Percentiles rank a stretch among this genome's conserved stretches.
phyloP scores from a whole-genome alignment of 2,113 vertebrate species.

The Rissa tridactyla region DNA sequence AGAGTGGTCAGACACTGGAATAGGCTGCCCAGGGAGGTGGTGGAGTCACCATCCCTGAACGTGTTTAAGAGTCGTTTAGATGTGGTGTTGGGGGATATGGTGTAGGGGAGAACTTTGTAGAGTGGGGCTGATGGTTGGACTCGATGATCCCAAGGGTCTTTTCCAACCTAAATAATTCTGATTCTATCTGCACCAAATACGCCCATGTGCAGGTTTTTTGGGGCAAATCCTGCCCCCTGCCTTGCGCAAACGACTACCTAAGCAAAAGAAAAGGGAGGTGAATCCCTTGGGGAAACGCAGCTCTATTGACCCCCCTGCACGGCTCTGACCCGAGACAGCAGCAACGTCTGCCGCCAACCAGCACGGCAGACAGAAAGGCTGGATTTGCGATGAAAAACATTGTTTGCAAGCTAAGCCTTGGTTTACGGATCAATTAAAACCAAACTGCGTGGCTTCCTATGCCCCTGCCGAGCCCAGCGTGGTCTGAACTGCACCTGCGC shows the following conservation, averaged over 20 bases:
- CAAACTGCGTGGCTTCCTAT: background rate
- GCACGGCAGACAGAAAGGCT: background rate
- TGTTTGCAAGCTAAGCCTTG: background rate
- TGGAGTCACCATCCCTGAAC: too few relatives aligned
- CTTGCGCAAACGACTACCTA: background rate
- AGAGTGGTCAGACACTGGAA: too few relatives aligned
- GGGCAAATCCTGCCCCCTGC: background rate
- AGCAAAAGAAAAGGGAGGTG: background rate
- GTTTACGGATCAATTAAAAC: slow-evolving; percentile 26
- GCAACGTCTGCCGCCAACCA: background rate
- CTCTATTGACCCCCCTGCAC: background rate
- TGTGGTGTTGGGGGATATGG: too few relatives aligned
- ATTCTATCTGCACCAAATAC: background rate
- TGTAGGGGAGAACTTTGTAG: too few relatives aligned
- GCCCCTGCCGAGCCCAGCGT: background rate
- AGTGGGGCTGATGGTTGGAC: too few relatives aligned
- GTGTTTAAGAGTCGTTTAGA: too few relatives aligned
- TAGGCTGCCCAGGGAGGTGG: too few relatives aligned
- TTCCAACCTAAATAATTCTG: too few relatives aligned
- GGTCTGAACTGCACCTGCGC: background rate
- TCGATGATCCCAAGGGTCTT: too few relatives aligned
- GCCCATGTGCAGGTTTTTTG: fast-evolving
- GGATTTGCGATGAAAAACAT: background rate
- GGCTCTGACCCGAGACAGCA: background rate
- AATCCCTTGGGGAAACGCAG: background rate